Evolutionary conservation across 2,888 invertebrate genomes (phyloP).

Genomic region (Hemithea aestivaria): DNA sequence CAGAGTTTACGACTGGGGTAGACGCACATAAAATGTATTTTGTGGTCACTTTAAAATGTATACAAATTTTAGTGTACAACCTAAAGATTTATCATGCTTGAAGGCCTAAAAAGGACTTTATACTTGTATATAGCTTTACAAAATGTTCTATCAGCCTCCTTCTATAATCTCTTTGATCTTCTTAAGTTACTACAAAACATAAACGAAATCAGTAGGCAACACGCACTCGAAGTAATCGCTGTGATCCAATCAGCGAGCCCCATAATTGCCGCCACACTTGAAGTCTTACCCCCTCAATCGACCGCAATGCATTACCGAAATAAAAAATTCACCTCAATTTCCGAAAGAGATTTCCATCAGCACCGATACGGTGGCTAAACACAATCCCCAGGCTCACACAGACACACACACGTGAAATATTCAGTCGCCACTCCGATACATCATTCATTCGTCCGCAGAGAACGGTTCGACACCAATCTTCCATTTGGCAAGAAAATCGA

Average conservation of each 20-base stretch:
- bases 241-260: slow-evolving; percentile 62
- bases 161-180: slow-evolving; percentile 1
- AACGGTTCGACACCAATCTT: slow-evolving; percentile 78
- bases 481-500: slow-evolving; percentile 80
- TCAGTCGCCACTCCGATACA: slow-evolving; percentile 73
- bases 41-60: too few relatives aligned
- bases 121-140: too few relatives aligned
- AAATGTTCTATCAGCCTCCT: neutral
- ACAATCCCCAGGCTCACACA: slow-evolving; percentile 45
- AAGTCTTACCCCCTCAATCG: slow-evolving; percentile 8
- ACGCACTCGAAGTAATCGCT: slow-evolving; percentile 39
- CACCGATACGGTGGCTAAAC: slow-evolving; percentile 65
- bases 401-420: slow-evolving; percentile 65
- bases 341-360: slow-evolving; percentile 64
- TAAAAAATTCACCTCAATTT: slow-evolving; percentile 71
- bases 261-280: slow-evolving; percentile 50
- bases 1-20: too few relatives aligned
- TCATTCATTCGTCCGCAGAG: slow-evolving; percentile 77
- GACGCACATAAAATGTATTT: too few relatives aligned
- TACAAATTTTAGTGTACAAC: too few relatives aligned
- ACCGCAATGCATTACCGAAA: slow-evolving; percentile 62
- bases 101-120: too few relatives aligned
- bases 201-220: slow-evolving; percentile 20
- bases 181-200: slow-evolving; percentile 1
- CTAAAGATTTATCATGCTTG: too few relatives aligned